Evolutionary conservation across 2,797 vertebrate genomes (phyloP).

Genomic region (Sebastes umbrosus): DNA sequence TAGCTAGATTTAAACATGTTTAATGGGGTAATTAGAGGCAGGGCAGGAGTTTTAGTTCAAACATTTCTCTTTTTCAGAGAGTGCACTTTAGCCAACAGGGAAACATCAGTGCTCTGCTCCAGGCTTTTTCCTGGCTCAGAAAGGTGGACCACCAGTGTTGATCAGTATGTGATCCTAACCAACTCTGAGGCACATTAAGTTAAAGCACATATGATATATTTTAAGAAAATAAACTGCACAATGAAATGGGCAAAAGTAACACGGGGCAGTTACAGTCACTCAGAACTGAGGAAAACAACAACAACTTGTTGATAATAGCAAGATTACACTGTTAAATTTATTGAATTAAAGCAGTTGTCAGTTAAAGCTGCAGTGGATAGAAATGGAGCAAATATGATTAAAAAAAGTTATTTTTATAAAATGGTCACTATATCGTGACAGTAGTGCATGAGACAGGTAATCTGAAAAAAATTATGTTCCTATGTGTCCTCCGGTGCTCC

Average conservation of each 20-base stretch:
- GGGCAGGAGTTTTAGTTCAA: neutral
- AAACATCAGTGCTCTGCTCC: neutral
- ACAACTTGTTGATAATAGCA: no score
- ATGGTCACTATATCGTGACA: no score
- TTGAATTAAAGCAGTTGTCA: neutral
- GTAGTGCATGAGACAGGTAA: no score
- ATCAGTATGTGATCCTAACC: neutral
- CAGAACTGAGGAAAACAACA: neutral
- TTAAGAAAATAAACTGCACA: neutral
- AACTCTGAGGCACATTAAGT: neutral
- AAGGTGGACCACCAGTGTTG: neutral
- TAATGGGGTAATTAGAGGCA: slow-evolving; percentile 15
- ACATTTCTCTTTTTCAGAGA: neutral
- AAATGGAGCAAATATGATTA: no score
- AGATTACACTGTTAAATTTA: neutral
- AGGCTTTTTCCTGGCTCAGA: neutral
- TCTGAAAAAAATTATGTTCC: no score
- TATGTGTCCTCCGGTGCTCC: no score
- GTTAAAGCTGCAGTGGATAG: neutral
- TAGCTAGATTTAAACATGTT: slow-evolving; percentile 9
- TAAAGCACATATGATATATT: neutral
- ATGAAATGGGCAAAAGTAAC: neutral
- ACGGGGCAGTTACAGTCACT: neutral
- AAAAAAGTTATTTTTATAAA: no score
- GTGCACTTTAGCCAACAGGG: neutral